Base-by-base conservation (phyloP, 1,140 invertebrate species). In the Diprion similis region DNA sequence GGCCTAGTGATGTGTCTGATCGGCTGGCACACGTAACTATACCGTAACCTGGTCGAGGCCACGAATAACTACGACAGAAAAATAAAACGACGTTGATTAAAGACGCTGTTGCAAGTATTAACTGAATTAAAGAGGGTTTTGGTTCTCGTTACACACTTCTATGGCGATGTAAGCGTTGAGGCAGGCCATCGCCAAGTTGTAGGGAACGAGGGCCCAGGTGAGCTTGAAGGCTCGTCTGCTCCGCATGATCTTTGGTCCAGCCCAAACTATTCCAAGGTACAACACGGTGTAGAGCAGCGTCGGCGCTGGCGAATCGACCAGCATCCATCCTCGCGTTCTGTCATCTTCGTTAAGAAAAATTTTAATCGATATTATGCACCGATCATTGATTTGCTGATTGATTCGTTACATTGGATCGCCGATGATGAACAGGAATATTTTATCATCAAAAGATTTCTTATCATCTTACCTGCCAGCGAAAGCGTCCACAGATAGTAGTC, bases 21-120 rank as follows among this genome's bases (percentile, higher is more conserved):
- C 1, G 95, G 94, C 85, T 98, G 95, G 85, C 97, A 98, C 17
- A 94, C 92, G 83, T 96, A 96, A 84, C 93, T 98, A 84, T 98
- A 98, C 71, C 92, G 91, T 73, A 96, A 88, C 80, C 92, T 91
- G 66, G 92, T 93, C 17, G 95, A 93, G 46, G 94, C 91, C 71
- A 93, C 89, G 72, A 93, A 88, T 46, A 98, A 82, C 91, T 97
- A 90, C 68, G 91, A 89, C 73, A 48, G 68, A 78, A 68, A 79
- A 79, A 74, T 65, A n/a, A 48, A 13, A 17, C 15, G 70, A 37
- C 24, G 24, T 37, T 3, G 24, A 37, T 37, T 37, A 37, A 1
- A 37, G 24, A 37, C 24, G 24, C 24, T 4, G 24, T 37, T 37
- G 24, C 59, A 70, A 76, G 45, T 45, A 48, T 68, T 69, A 70